Evolutionary conservation across 2,113 vertebrate species (phyloP).

Genomic region (Syngnathus scovelli): DNA sequence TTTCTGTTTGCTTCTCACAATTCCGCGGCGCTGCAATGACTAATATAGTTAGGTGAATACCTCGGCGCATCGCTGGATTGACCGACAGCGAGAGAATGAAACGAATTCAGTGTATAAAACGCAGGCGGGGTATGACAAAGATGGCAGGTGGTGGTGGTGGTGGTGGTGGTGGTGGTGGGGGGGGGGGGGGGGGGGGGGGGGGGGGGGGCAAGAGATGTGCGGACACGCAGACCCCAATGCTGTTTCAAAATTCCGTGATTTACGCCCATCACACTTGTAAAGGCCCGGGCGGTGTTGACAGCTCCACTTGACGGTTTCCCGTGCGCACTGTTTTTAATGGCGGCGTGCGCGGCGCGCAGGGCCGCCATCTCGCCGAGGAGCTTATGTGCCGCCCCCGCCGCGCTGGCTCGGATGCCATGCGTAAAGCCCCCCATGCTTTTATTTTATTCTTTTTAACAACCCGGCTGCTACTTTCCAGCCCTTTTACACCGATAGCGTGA

Average conservation of each 20-base stretch:
- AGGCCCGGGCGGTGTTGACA: conserved; percentile 72
- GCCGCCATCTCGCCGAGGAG: neutral
- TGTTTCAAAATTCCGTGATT: conserved; percentile 73
- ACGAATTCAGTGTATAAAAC: conserved; percentile 17
- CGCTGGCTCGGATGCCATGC: neutral
- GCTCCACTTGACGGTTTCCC: conserved; percentile 63
- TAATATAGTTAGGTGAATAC: too few relatives aligned
- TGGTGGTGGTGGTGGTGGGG: too few relatives aligned
- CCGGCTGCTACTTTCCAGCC: conserved; percentile 3
- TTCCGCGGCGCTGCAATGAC: too few relatives aligned
- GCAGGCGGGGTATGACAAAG: conserved; percentile 30
- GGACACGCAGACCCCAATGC: conserved; percentile 57
- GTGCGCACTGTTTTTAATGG: conserved; percentile 63
- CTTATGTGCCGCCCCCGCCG: conserved; percentile 6
- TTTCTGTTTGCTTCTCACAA: too few relatives aligned
- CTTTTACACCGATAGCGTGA: neutral
- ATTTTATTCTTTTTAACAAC: neutral
- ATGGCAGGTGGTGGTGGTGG: too few relatives aligned
- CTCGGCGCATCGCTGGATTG: neutral
- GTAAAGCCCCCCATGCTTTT: neutral
- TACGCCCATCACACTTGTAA: conserved; percentile 70
- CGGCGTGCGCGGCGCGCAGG: conserved; percentile 22
- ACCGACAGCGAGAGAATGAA: conserved; percentile 13
- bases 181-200: too few relatives aligned
- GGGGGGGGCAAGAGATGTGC: conserved; percentile 45